phyloP scores from a whole-genome alignment of 2,113 vertebrate species.

The Malurus cyaneus region DNA sequence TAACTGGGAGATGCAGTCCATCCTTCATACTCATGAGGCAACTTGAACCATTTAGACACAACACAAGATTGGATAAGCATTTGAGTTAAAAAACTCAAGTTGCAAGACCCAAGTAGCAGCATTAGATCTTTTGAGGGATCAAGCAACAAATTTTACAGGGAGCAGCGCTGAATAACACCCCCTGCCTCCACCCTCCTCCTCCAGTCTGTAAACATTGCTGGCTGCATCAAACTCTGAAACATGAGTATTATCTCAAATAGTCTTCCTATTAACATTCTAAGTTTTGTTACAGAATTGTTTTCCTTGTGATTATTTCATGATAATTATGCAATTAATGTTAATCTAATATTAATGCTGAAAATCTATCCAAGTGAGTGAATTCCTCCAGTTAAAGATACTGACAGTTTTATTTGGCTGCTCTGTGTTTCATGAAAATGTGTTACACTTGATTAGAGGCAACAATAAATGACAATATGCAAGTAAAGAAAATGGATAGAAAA shows the following conservation, averaged over 20 bases:
- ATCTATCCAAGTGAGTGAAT: not conserved
- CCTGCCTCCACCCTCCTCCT: fast-evolving
- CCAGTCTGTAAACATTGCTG: not conserved
- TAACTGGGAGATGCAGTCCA: not conserved
- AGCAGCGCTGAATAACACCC: fast-evolving
- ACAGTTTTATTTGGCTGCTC: not conserved
- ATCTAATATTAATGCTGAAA: not conserved
- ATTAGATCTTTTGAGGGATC: not conserved
- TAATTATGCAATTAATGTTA: not conserved
- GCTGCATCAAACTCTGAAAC: not conserved
- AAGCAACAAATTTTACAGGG: not conserved
- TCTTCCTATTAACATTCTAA: not conserved
- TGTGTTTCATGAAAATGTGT: not conserved
- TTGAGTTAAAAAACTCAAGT: not conserved
- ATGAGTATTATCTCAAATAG: not conserved
- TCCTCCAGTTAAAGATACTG: not conserved
- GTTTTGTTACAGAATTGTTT: not conserved
- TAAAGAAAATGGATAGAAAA: not conserved
- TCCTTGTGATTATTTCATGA: not conserved
- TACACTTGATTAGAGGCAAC: not conserved
- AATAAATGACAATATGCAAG: not conserved
- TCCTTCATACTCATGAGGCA: not conserved
- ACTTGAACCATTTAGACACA: not conserved
- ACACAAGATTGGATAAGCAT: not conserved
- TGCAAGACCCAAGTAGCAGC: not conserved